Percentiles rank a stretch among this genome's conserved stretches.
Evolutionary conservation across 1,140 invertebrate genomes (phyloP).

Genomic region (Papilio polytes): DNA sequence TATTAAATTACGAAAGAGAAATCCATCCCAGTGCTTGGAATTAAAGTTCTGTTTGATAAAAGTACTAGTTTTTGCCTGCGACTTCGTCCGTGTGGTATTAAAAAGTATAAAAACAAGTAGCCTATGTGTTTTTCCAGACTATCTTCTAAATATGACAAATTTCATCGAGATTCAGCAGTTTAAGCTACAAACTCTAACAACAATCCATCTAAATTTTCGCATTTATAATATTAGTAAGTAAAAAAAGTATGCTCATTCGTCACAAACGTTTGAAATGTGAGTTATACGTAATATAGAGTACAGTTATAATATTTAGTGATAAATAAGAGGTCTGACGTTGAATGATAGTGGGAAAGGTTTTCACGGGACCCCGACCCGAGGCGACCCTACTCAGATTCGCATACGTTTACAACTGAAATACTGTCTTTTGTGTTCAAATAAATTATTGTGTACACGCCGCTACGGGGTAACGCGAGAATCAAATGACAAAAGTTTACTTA

Average conservation of each 20-base stretch:
- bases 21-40: no score
- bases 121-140: no score
- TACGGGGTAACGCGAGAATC: background rate
- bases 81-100: no score
- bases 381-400: slow-evolving; percentile 53
- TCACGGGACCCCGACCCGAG: background rate
- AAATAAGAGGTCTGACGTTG: slow-evolving; percentile 61
- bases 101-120: no score
- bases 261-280: background rate
- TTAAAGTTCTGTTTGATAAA: background rate
- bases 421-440: slow-evolving; percentile 56
- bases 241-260: slow-evolving; percentile 3
- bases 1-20: no score
- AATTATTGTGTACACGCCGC: slow-evolving; percentile 43
- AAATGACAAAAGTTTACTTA: background rate
- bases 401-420: slow-evolving; percentile 56
- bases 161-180: no score
- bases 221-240: background rate
- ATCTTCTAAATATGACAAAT: no score
- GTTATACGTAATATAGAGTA: slow-evolving; percentile 5
- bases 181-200: no score
- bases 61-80: background rate
- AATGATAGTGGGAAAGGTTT: slow-evolving; percentile 56
- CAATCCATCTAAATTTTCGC: no score
- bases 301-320: slow-evolving; percentile 48